Conservation (phyloP, 2,888 invertebrate genomes). For the Leptogaster cylindrica region DNA sequence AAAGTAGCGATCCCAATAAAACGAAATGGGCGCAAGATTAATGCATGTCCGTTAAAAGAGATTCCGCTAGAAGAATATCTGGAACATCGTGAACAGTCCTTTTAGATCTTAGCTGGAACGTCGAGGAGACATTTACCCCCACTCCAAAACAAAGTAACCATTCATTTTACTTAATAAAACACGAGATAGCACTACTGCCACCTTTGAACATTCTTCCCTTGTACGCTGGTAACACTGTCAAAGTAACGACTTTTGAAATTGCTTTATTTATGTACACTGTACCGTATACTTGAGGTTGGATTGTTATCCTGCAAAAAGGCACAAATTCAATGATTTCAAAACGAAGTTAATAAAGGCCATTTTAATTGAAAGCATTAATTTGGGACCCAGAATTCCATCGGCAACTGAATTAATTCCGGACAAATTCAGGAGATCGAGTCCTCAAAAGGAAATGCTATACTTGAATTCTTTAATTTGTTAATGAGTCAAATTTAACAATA, state of each 20-base stretch:
- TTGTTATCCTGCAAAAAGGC: no score
- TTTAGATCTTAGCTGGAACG: neutral
- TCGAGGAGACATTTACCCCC: neutral
- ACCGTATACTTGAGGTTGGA: no score
- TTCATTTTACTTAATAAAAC: slow-evolving; percentile 29
- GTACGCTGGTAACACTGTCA: no score
- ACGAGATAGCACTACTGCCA: no score
- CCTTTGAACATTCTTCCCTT: no score
- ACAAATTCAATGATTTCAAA: slow-evolving; percentile 12
- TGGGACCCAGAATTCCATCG: neutral
- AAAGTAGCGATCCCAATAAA: slow-evolving; percentile 1
- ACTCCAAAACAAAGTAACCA: slow-evolving; percentile 12
- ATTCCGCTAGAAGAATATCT: slow-evolving; percentile 11
- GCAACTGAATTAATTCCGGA: slow-evolving; percentile 9
- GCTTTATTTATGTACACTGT: no score
- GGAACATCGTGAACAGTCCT: slow-evolving; percentile 7
- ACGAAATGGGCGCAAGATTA: slow-evolving; percentile 26
- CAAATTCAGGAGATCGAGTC: no score
- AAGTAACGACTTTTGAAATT: no score
- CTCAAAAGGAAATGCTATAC: no score
- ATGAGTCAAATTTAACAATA: no score
- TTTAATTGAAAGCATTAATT: slow-evolving; percentile 28
- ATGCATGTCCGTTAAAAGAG: slow-evolving; percentile 27
- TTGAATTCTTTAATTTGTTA: no score
- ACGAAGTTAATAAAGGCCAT: slow-evolving; percentile 16